These are phyloP conservation scores for Sinocyclocheilus maitianheensis DNA, from an alignment of 2,113 vertebrate species.

Conservation along the genomic window DNA sequence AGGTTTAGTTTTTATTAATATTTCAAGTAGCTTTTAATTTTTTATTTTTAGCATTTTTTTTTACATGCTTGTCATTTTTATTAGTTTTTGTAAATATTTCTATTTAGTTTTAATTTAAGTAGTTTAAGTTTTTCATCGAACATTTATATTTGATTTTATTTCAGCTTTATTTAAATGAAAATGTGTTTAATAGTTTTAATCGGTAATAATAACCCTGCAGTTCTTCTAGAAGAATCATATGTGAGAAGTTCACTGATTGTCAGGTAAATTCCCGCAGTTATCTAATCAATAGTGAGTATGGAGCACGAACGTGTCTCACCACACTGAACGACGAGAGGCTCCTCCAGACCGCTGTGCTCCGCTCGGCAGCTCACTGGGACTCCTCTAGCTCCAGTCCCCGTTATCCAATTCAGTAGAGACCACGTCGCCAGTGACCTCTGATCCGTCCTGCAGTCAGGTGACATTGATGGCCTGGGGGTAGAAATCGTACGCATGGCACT, in stretches of 20 bases:
- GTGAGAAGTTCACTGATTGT: background rate
- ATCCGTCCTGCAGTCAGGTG: slow-evolving; percentile 67
- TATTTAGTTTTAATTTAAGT: background rate
- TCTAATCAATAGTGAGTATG: background rate
- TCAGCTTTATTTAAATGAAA: background rate
- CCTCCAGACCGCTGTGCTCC: slow-evolving; percentile 57
- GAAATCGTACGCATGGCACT: slow-evolving; percentile 47
- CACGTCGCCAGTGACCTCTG: slow-evolving; percentile 11
- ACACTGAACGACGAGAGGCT: slow-evolving; percentile 61
- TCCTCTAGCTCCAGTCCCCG: slow-evolving; percentile 69
- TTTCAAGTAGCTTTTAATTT: no score
- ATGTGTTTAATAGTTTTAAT: background rate
- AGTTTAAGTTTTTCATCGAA: background rate
- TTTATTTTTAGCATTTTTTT: no score
- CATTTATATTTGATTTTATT: background rate
- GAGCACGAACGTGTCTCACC: slow-evolving; percentile 49
- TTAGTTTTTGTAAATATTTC: background rate
- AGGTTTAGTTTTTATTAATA: no score
- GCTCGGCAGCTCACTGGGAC: slow-evolving; percentile 68
- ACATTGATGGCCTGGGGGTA: slow-evolving; percentile 59
- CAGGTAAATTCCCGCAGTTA: background rate
- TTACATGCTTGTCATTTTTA: background rate
- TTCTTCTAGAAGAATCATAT: background rate
- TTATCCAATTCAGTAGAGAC: slow-evolving; percentile 50
- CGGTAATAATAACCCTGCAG: background rate